These are phyloP conservation scores for Caenorhabditis uteleia DNA, from an alignment of 2,888 invertebrate species.

Conservation along the genomic window DNA sequence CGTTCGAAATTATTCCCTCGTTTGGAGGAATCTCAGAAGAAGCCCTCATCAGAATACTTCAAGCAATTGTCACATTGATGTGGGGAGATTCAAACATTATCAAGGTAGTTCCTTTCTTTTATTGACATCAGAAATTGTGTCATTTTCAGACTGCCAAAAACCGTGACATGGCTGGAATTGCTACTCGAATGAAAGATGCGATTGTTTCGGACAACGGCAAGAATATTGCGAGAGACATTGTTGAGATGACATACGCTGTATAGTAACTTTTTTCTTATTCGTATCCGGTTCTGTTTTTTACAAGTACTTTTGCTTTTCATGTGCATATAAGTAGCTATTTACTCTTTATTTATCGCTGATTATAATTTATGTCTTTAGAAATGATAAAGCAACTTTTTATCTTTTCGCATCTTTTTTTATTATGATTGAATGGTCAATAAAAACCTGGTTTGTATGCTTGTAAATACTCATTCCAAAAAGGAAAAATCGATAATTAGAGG, in stretches of 20 bases:
- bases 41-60: constrained; percentile 80
- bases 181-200: constrained; percentile 59
- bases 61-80: constrained; percentile 80
- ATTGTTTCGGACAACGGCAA: constrained; percentile 57
- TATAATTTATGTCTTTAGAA: too few relatives aligned
- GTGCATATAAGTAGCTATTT: too few relatives aligned
- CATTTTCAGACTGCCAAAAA: constrained; percentile 53
- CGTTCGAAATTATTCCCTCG: constrained; percentile 35
- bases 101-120: constrained; percentile 35
- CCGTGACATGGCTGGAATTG: constrained; percentile 48
- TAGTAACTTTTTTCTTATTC: constrained; percentile 11
- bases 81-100: constrained; percentile 69
- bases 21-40: constrained; percentile 39
- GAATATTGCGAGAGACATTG: constrained; percentile 56
- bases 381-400: too few relatives aligned
- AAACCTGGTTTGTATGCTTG: too few relatives aligned
- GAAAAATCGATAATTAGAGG: too few relatives aligned
- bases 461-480: too few relatives aligned
- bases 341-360: too few relatives aligned
- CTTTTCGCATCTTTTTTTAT: too few relatives aligned
- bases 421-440: too few relatives aligned
- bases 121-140: background rate
- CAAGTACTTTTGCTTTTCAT: too few relatives aligned
- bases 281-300: too few relatives aligned
- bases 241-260: constrained; percentile 60